These are phyloP conservation scores for Rhabditoides inermis DNA, from an alignment of 2,888 invertebrate species.

Conservation along the genomic window DNA sequence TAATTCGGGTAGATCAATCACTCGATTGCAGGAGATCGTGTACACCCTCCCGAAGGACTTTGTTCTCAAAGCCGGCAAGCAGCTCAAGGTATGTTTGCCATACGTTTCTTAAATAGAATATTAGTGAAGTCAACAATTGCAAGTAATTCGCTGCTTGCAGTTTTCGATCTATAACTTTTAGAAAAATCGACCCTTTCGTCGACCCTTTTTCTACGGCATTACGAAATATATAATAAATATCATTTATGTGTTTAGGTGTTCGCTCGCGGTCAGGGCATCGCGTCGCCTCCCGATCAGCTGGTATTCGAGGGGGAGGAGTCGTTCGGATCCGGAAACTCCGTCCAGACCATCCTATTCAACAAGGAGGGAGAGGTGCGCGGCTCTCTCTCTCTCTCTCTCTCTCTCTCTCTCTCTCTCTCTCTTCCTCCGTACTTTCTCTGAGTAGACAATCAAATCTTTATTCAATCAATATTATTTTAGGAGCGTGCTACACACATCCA, in stretches of 20 bases:
- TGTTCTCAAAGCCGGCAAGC: conserved; percentile 47
- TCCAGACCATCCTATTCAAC: conserved; percentile 51
- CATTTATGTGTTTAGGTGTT: conserved; percentile 9
- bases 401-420: not conserved
- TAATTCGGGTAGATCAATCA: no score
- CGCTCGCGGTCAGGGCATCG: conserved; percentile 43
- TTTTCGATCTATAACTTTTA: not conserved
- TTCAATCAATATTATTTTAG: conserved; percentile 11
- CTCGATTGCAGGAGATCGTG: conserved; percentile 47
- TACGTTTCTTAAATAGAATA: no score
- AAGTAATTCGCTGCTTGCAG: conserved; percentile 33
- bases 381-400: not conserved
- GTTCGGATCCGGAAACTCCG: conserved; percentile 47
- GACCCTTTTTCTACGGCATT: not conserved
- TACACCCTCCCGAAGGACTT: conserved; percentile 50
- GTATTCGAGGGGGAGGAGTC: conserved; percentile 45
- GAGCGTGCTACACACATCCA: conserved; percentile 51
- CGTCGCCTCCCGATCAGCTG: conserved; percentile 41
- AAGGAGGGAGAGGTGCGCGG: conserved; percentile 45
- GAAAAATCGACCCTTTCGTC: not conserved
- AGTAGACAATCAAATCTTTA: not conserved
- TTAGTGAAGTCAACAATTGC: no score
- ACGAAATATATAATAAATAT: not conserved
- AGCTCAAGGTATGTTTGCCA: conserved; percentile 44
- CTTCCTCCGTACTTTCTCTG: not conserved